Evolutionary conservation across 2,888 invertebrate species (phyloP).

Genomic region (Drosophila mayaguana): DNA sequence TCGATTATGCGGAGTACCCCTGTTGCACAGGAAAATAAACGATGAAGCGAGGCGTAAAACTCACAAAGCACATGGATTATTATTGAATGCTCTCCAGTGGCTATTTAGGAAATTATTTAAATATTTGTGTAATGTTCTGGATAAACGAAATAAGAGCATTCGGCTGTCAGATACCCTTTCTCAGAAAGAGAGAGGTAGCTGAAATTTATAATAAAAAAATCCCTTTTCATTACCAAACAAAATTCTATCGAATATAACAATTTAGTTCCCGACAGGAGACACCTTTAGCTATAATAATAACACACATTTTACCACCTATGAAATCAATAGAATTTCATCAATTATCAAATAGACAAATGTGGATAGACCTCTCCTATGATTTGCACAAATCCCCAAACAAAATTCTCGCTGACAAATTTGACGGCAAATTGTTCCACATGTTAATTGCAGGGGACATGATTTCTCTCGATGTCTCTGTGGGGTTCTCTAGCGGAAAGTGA

Average conservation of each 20-base stretch:
- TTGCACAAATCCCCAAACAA: slow-evolving; percentile 18
- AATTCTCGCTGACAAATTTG: slow-evolving; percentile 23
- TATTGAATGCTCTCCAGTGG: slow-evolving; percentile 5
- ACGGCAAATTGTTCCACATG: slow-evolving; percentile 42
- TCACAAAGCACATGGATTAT: not conserved
- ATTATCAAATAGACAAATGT: slow-evolving; percentile 24
- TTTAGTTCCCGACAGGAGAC: not conserved
- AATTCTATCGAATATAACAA: not conserved
- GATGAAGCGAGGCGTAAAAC: not conserved
- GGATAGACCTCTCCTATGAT: slow-evolving; percentile 1
- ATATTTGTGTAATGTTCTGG: not conserved
- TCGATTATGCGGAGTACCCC: not conserved
- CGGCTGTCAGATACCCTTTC: not conserved
- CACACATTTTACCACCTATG: not conserved
- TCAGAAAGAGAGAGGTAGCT: too few species aligned
- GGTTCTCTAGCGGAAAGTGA: slow-evolving; percentile 17
- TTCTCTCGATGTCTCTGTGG: slow-evolving; percentile 26
- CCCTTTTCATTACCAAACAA: not conserved
- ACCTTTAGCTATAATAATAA: not conserved
- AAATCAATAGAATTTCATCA: slow-evolving; percentile 23
- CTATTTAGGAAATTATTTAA: slow-evolving; percentile 1
- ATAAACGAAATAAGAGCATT: too few species aligned
- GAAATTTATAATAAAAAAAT: too few species aligned
- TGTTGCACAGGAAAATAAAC: not conserved
- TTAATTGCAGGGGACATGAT: slow-evolving; percentile 64